Evolutionary conservation across 2,888 invertebrate species (phyloP).

Genomic region (Meghimatium bilineatum): DNA sequence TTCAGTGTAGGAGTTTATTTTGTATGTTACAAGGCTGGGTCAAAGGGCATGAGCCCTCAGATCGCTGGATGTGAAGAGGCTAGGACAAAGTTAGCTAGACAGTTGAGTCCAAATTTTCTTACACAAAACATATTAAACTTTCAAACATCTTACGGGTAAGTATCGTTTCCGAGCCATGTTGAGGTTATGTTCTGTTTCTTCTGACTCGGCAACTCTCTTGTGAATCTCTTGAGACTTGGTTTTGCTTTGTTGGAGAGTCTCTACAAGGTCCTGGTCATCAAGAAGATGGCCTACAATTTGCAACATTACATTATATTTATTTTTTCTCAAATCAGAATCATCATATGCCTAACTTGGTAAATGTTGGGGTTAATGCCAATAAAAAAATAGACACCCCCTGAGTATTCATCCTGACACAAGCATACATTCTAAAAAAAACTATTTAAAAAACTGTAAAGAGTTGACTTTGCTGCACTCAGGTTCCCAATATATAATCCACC

Average conservation of each 20-base stretch:
- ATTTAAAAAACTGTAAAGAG: too few species aligned
- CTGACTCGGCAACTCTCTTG: constrained; percentile 71
- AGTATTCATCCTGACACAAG: too few species aligned
- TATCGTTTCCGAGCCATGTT: constrained; percentile 74
- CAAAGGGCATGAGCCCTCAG: too few species aligned
- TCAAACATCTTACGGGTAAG: constrained; percentile 65
- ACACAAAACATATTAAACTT: background rate
- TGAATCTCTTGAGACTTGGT: constrained; percentile 74
- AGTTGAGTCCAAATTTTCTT: background rate
- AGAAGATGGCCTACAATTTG: constrained; percentile 72
- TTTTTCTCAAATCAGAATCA: background rate
- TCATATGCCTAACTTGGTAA: background rate
- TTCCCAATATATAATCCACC: too few species aligned
- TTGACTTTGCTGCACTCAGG: too few species aligned
- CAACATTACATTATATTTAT: background rate
- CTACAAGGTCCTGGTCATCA: constrained; percentile 75
- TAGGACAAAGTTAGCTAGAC: too few species aligned
- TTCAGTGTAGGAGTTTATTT: too few species aligned
- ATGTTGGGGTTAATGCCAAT: background rate
- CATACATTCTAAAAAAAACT: too few species aligned
- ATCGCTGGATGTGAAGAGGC: too few species aligned
- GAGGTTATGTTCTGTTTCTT: constrained; percentile 74
- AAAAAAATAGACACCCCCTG: too few species aligned
- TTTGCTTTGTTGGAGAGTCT: constrained; percentile 75
- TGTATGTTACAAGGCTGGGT: too few species aligned